Evolutionary conservation across 2,113 vertebrate species (phyloP).

Genomic region (Numenius arquata): DNA sequence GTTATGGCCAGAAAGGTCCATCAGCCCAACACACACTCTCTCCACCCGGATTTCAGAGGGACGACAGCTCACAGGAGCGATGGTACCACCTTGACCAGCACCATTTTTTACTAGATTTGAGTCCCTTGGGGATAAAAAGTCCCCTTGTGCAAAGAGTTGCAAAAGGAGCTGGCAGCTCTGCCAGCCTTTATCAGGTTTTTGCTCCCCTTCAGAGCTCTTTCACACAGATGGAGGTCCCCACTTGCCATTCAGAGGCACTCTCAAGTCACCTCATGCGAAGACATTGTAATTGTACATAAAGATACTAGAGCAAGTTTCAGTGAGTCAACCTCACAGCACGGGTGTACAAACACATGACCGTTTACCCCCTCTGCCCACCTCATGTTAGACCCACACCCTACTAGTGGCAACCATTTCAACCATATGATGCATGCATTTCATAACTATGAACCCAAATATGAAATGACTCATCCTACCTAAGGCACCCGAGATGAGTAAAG

Average conservation of each 20-base stretch:
- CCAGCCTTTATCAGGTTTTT: not conserved
- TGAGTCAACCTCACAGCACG: not conserved
- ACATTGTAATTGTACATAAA: not conserved
- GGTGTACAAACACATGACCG: not conserved
- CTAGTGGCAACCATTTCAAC: not conserved
- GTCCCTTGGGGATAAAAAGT: fast-evolving
- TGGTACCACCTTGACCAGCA: not conserved
- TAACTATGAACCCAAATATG: not conserved
- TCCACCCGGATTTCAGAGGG: not conserved
- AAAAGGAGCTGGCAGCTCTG: not conserved
- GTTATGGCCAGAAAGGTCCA: not conserved
- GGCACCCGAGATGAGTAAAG: not conserved
- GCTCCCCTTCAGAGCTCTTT: not conserved
- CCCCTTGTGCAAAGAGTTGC: fast-evolving
- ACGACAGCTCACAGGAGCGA: not conserved
- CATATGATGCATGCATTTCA: not conserved
- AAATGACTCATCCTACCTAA: not conserved
- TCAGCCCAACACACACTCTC: not conserved
- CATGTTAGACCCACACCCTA: not conserved
- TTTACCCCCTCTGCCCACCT: too few species aligned
- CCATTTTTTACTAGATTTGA: not conserved
- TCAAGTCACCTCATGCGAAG: not conserved
- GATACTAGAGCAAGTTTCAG: not conserved
- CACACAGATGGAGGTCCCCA: fast-evolving
- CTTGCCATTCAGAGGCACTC: not conserved